Evolutionary conservation across 1,140 invertebrate species (phyloP), one percentile per base, ranked within the genome.

Genomic region (Tetragnatha versicolor): DNA sequence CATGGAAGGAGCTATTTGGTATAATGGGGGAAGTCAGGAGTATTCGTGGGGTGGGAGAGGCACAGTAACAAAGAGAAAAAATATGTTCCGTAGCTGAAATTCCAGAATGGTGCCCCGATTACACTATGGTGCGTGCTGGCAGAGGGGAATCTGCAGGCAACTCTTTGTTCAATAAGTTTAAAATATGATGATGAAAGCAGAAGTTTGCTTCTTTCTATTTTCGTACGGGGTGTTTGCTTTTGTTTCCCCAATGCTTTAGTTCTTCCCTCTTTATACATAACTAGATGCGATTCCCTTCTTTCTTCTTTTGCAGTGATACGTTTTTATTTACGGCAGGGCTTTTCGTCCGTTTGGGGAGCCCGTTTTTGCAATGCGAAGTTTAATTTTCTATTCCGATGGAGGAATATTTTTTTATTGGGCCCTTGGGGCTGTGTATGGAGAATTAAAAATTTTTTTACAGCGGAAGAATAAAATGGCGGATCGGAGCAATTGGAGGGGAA

Each of bases 161-260:
- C 20, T 55, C 33, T 70, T 70, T 70, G 49, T 70, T 70, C 68
- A 55, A 70, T 70, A 70, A 70, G 68, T 70, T 70, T 70, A 70
- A 70, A 55, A 70, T 55, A 70, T 70, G 68, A 70, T 70, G 68
- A 70, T 70, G 68, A 70, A 55, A 22, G 68, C 22, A 10, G 51
- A 14, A 55, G 14, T 14, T 70, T 70, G 22, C 55, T 39, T 55
- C 33, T 58, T 35, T 29, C 17, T 68, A 5, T 25, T 45, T 27
- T 7, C 12, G 42, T 14, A 45, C 10, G 29, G 20, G 33, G 51
- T 68, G 33, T 29, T n/a, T n/a, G n/a, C n/a, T n/a, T n/a, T n/a
- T n/a, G n/a, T n/a, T n/a, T n/a, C n/a, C n/a, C n/a, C n/a, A n/a
- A n/a, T n/a, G n/a, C n/a, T n/a, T n/a, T n/a, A n/a, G 45, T 68